phyloP scores from a whole-genome alignment of 2,888 invertebrate genomes.

The Camptogramma bilineatum region DNA sequence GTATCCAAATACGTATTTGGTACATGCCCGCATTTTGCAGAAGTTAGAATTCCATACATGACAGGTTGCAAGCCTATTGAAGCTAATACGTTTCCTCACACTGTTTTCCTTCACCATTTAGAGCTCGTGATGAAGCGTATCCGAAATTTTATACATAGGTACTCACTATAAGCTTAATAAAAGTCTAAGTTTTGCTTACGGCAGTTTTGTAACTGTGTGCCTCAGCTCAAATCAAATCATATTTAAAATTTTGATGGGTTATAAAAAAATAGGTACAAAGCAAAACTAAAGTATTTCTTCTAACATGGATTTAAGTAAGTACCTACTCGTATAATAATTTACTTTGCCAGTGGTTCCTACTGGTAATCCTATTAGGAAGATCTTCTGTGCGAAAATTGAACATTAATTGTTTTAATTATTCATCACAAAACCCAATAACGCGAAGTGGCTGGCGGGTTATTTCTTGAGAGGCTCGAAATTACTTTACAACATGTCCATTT shows the following conservation, averaged over 20 bases:
- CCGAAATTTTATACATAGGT: no score
- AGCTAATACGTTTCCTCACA: no score
- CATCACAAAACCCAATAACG: conserved; percentile 2
- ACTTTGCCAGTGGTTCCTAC: not conserved
- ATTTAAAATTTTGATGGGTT: no score
- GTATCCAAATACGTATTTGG: no score
- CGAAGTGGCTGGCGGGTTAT: not conserved
- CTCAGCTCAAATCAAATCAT: not conserved
- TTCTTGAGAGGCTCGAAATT: not conserved
- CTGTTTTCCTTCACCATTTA: no score
- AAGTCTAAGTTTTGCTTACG: no score
- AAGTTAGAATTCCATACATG: no score
- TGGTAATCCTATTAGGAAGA: not conserved
- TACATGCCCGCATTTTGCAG: no score
- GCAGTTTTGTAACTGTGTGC: not conserved
- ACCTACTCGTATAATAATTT: not conserved
- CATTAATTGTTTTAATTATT: conserved; percentile 2
- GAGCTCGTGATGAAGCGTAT: no score
- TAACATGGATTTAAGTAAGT: not conserved
- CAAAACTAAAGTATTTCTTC: not conserved
- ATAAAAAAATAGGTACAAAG: not conserved
- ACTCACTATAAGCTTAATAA: no score
- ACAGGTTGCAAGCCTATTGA: no score
- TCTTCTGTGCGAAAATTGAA: conserved; percentile 1
- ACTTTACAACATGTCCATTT: not conserved